These are phyloP conservation scores for Steinernema carpocapsae DNA, from an alignment of 2,888 invertebrate species.

Conservation along the genomic window DNA sequence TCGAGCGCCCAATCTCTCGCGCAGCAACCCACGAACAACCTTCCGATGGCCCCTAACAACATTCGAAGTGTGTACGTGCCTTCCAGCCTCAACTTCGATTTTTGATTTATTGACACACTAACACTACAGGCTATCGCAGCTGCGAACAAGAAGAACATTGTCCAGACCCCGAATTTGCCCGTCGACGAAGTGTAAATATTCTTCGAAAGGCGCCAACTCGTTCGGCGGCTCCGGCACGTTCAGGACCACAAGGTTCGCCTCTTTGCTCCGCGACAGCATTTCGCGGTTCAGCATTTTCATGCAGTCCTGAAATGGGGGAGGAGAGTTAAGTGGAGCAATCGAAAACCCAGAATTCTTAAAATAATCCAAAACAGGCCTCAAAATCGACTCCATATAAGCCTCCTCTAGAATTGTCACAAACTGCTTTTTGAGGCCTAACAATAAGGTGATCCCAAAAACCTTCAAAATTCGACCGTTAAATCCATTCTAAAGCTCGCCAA, in stretches of 20 bases:
- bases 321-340: neutral
- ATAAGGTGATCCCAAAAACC: too few species aligned
- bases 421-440: too few species aligned
- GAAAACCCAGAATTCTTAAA: neutral
- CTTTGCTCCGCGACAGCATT: neutral
- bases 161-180: slow-evolving; percentile 18
- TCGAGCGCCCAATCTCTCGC: neutral
- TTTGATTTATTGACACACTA: slow-evolving; percentile 33
- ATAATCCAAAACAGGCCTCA: neutral
- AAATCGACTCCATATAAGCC: neutral
- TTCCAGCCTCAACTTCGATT: slow-evolving; percentile 14
- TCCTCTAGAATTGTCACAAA: too few species aligned
- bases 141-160: slow-evolving; percentile 30
- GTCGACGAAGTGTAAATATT: slow-evolving; percentile 31
- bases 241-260: slow-evolving; percentile 3
- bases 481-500: too few species aligned
- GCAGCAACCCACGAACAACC: slow-evolving; percentile 8
- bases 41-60: neutral
- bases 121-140: neutral
- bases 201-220: slow-evolving; percentile 12
- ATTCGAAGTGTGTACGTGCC: neutral
- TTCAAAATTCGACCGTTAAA: too few species aligned
- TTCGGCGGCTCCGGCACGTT: neutral
- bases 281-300: slow-evolving; percentile 8
- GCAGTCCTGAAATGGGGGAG: neutral